Percentiles rank a stretch among this genome's conserved stretches.
Conservation (phyloP, 2,797 vertebrate genomes). For the Psittacula echo region DNA sequence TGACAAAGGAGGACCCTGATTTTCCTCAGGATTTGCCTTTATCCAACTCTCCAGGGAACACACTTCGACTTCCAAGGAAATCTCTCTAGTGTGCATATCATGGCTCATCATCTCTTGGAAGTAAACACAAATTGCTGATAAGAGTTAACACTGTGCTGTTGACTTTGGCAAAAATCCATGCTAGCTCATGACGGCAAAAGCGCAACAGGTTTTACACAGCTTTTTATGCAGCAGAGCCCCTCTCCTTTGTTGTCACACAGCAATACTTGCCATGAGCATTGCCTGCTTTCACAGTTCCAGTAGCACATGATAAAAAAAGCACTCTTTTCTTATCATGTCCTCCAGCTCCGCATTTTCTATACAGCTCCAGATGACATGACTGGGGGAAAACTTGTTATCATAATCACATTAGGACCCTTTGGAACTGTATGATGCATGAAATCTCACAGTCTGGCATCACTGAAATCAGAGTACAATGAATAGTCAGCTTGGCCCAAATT, state of each 20-base stretch:
- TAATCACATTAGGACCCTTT: not conserved
- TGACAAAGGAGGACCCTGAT: not conserved
- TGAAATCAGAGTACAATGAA: not conserved
- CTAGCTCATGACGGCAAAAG: not conserved
- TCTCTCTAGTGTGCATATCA: not conserved
- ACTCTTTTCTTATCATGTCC: not conserved
- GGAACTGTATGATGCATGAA: not conserved
- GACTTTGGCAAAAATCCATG: not conserved
- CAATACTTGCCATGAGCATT: not conserved
- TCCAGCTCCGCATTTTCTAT: not conserved
- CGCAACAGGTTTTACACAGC: rapidly evolving
- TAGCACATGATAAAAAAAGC: not conserved
- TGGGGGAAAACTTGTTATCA: not conserved
- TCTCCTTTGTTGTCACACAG: not conserved
- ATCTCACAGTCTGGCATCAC: not conserved
- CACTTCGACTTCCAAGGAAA: not conserved
- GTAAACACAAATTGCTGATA: not conserved
- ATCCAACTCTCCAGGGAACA: not conserved
- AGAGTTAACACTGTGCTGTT: not conserved
- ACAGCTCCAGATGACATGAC: not conserved
- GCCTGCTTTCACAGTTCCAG: not conserved
- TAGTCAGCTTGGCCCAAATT: not conserved
- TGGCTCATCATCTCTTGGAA: not conserved
- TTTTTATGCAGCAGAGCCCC: not conserved
- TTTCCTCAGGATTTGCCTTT: not conserved